Conservation (phyloP, 2,888 invertebrate genomes). For the Ophioninae sp. region DNA sequence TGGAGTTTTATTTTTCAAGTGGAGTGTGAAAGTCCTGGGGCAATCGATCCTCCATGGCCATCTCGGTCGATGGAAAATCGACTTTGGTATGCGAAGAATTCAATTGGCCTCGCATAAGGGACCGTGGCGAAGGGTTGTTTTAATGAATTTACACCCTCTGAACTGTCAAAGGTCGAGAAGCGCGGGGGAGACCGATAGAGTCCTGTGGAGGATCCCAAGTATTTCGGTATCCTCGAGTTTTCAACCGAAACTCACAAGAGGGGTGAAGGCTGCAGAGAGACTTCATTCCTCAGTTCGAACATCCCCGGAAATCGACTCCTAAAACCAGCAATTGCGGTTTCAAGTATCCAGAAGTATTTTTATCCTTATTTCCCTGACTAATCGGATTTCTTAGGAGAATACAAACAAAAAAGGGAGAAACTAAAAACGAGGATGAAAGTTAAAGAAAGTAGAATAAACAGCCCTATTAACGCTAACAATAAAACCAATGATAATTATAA, state of each 20-base stretch:
- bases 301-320: constrained; percentile 44
- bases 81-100: constrained; percentile 73
- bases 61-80: constrained; percentile 31
- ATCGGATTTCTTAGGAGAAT: neutral
- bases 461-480: too few relatives aligned
- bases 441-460: too few relatives aligned
- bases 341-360: constrained; percentile 18
- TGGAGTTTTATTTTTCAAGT: neutral
- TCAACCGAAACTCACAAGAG: neutral
- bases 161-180: constrained; percentile 24
- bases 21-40: constrained; percentile 17
- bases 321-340: constrained; percentile 3
- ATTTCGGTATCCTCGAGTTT: constrained; percentile 38
- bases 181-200: constrained; percentile 17
- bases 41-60: constrained; percentile 29
- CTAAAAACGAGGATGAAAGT: too few relatives aligned
- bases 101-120: constrained; percentile 72
- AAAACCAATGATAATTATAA: too few relatives aligned
- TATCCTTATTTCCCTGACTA: neutral
- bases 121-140: constrained; percentile 76
- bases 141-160: constrained; percentile 76
- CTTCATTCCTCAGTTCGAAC: constrained; percentile 46
- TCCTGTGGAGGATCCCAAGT: constrained; percentile 24
- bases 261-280: constrained; percentile 9
- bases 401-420: too few relatives aligned